Base-by-base conservation (phyloP, 1,140 invertebrate species). In the Colletes gigas region DNA sequence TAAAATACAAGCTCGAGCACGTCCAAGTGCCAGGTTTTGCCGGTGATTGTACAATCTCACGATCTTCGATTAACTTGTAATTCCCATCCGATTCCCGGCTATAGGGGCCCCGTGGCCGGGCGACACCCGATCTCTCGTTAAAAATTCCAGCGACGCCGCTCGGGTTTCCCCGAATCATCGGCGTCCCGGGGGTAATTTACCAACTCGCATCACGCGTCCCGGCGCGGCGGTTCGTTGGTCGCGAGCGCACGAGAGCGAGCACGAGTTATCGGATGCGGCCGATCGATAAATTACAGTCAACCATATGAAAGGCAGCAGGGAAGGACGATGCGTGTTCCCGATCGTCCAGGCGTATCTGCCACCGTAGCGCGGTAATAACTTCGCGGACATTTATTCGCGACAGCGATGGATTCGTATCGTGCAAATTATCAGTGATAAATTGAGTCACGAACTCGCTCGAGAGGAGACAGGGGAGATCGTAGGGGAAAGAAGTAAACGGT, bases 391-490 rank as follows among this genome's bases (percentile, higher is more conserved):
- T 87, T 76, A 84, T 66, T 39, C 73, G 30, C 83, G 86, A 86
- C 82, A 68, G 21, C 82, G 71, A 67, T 63, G 78, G 52, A 82
- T 75, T 83, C 83, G 75, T 77, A 81, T 75, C 81, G 85, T 63
- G 85, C 55, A 80, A 87, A 88, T 91, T 83, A 89, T 85, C 81
- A 67, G 66, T 84, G 89, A 89, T 92, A 90, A 92, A 90, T 91
- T 83, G 83, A 71, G 66, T 71, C 57, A 76, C 81, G 55, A 67
- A 39, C 68, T 7, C 4, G 39, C 0, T 21, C 67, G 62, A 52
- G 15, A n/a, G 65, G 44, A 2, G 1, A 59, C 17, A 14, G n/a
- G 14, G 52, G 15, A 41, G 14, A 41, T 12, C 6, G 44, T 9
- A 4, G 30, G 2, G 44, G 44, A 44, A 5, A 9, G 44, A 57